These are phyloP conservation scores for Drosophila paramelanica DNA, from an alignment of 2,888 invertebrate genomes.

Conservation along the genomic window DNA sequence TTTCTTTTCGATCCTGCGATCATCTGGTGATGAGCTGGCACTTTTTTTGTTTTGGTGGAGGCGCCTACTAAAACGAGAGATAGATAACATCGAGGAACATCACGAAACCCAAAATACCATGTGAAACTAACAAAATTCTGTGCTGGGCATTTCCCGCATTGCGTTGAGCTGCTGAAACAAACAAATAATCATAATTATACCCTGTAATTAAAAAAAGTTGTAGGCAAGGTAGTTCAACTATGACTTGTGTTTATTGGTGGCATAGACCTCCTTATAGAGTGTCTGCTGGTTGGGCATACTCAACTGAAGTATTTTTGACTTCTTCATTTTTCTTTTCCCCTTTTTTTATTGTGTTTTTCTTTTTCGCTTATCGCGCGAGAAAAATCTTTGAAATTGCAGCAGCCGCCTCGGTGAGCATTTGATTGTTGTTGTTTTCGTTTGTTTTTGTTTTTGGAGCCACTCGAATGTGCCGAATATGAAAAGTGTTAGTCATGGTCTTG, in stretches of 20 bases:
- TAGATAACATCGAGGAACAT: constrained; percentile 46
- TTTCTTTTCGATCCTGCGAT: constrained; percentile 40
- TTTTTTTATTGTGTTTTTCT: constrained; percentile 23
- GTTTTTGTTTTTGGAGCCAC: constrained; percentile 44
- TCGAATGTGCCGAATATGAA: constrained; percentile 56
- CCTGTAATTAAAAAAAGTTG: constrained; percentile 20
- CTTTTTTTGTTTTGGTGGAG: constrained; percentile 25
- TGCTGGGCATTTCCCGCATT: constrained; percentile 53
- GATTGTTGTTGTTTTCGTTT: constrained; percentile 22
- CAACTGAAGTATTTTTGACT: constrained; percentile 20
- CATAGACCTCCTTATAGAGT: constrained; percentile 6
- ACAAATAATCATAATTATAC: constrained; percentile 48
- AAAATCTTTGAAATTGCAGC: constrained; percentile 78
- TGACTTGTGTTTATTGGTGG: not conserved
- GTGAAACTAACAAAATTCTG: constrained; percentile 49
- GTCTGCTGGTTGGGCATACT: not conserved
- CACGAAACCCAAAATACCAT: constrained; percentile 46
- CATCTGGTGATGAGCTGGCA: constrained; percentile 52
- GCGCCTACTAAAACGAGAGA: constrained; percentile 17
- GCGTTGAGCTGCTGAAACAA: constrained; percentile 15
- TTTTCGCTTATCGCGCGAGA: constrained; percentile 79
- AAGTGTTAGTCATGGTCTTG: constrained; percentile 82
- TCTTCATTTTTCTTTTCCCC: constrained; percentile 27
- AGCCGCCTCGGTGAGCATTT: constrained; percentile 25
- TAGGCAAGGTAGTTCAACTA: not conserved